Evolutionary conservation across 2,113 vertebrate species (phyloP), one percentile per base, ranked within the genome.

Genomic region (Oostethus manadensis): DNA sequence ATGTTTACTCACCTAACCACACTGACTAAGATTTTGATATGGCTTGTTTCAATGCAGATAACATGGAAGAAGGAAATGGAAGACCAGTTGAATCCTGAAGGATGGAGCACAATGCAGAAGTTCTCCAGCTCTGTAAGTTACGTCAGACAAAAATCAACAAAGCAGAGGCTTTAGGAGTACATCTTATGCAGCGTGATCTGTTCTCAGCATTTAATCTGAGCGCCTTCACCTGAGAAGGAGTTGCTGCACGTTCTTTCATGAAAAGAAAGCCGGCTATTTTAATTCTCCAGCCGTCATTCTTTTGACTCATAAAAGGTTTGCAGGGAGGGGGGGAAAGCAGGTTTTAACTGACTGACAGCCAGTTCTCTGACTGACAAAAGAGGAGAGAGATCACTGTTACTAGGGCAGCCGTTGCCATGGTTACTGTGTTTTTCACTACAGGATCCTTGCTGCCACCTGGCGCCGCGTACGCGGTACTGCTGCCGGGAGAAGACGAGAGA

Each of bases 341-440:
- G 78, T 78, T 84, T 61, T 66, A 75, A 66, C 71, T 87, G 87
- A 88, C 79, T 87, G 85, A 87, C 84, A 86, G 82, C 70, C 81
- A 84, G 77, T 75, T 74, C 67, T 86, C 71, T 89, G 83, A 85
- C 84, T 87, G 82, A 87, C 82, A 87, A 86, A 86, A 79, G 73
- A 79, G 78, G 29, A 85, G 73, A 86, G 85, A 73, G 62, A 85
- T 73, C 76, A 77, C 77, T 88, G 87, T 88, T 88, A 80, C 87
- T 81, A 86, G 69, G 78, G 87, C 81, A 87, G 80, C 85, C 81
- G 86, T 88, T 89, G 82, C 85, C 83, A 87, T 54, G 80, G 85
- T 87, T 87, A 87, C 87, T 73, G 72, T 57, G 65, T 80, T 75
- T 74, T 63, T 50, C 65, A 73, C 71, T 63, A 38, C 66, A 80